These are phyloP conservation scores for Seriola quinqueradiata DNA, from an alignment of 2,113 vertebrate genomes.

Conservation along the genomic window DNA sequence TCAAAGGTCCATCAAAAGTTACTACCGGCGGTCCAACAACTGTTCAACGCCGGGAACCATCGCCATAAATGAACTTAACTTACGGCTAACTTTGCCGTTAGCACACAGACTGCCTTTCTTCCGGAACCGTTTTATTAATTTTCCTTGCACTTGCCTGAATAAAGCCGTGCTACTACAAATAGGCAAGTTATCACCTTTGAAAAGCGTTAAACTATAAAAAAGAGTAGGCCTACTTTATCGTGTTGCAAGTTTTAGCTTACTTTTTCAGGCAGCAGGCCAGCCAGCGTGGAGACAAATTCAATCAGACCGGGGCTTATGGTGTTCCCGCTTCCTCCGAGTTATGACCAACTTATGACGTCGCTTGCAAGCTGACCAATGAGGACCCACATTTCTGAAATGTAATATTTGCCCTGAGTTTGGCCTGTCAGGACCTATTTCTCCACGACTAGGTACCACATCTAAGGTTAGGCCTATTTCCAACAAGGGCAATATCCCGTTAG, in stretches of 20 bases:
- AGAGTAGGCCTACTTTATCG: constrained; percentile 11
- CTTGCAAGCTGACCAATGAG: constrained; percentile 18
- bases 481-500: not conserved
- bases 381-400: rapidly evolving
- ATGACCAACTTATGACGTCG: constrained; percentile 24
- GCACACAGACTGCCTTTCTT: not conserved
- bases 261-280: constrained; percentile 11
- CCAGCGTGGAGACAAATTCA: constrained; percentile 42
- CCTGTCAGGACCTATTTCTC: not conserved
- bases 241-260: constrained; percentile 30
- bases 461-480: not conserved
- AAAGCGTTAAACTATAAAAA: not conserved
- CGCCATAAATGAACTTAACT: not conserved
- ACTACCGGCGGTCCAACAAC: not conserved
- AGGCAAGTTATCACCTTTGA: not conserved
- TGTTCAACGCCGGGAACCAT: not conserved
- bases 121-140: not conserved
- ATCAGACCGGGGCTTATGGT: not conserved
- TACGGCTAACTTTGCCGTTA: constrained; percentile 15
- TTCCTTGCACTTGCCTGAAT: not conserved
- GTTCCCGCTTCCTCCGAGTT: constrained; percentile 66
- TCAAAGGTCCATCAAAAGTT: too few species aligned
- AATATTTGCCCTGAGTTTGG: not conserved
- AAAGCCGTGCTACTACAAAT: not conserved
- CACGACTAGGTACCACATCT: not conserved